Base-by-base conservation (phyloP, 2,113 vertebrate genomes). In the Centropus unirufus region DNA sequence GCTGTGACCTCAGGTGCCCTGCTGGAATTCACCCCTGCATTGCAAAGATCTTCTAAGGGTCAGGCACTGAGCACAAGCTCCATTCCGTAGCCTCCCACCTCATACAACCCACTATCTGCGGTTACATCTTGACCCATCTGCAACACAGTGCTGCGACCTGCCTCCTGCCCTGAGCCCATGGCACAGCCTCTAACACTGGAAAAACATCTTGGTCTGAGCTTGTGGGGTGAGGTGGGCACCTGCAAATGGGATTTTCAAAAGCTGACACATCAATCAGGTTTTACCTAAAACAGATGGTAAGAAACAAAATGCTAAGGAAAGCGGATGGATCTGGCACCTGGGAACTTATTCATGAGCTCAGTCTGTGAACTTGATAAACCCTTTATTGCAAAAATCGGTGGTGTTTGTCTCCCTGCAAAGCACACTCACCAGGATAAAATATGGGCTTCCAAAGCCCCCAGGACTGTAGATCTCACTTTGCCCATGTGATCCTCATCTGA, bases 21-120 rank as follows among this genome's bases (percentile, higher is more conserved):
- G 32, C 34, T 55, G 79, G 78, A 85, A 76, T 76, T 42, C 67
- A 39, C 22, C 9, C 2, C 21, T 75, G 36, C 36, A 51, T 46
- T 51, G 51, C 23, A 24, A 15, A 54, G 46, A 27, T 10, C 32
- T 80, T 75, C 72, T 34, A 61, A 80, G 44, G 30, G 10, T 5
- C 0, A 0, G 36, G 23, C 0, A 1, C 59, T 0, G 8, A 86
- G n/a, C 47, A 34, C 0, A 0, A 61, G 24, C 29, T 34, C 47
- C 1, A 1, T 27, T 61, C 7, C 0, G 46, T 69, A 46, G 34
- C 52, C 68, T 81, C 51, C 47, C 0, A 1, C n/a, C 55, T 59
- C 39, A 55, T 63, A 42, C 34, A 10, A 14, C 30, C n/a, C n/a
- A 72, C 40, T 61, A 3, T 30, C 84, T 49, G 74, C 32, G 30